Percentiles rank a stretch among this genome's conserved stretches.
These are phyloP conservation scores for Bettongia penicillata DNA, from an alignment of 2,113 vertebrate species.

Conservation along the genomic window DNA sequence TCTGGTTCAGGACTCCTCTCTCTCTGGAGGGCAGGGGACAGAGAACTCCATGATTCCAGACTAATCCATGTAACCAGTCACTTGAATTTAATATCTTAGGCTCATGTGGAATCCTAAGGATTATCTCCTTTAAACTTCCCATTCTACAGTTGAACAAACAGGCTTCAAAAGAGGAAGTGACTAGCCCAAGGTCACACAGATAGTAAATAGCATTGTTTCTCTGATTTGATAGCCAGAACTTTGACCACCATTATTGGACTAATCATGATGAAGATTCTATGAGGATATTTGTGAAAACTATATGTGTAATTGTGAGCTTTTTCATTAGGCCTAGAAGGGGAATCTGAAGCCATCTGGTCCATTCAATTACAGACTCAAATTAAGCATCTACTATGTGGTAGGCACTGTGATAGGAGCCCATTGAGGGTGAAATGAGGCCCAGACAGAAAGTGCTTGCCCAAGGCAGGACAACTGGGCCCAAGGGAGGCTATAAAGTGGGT, in stretches of 20 bases:
- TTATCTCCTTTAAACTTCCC: neutral
- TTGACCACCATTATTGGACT: neutral
- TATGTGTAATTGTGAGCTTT: neutral
- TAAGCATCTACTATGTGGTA: neutral
- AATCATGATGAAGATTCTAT: neutral
- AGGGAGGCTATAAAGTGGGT: neutral
- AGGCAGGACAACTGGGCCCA: neutral
- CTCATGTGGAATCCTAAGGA: neutral
- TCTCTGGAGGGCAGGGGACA: no score
- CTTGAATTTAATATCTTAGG: neutral
- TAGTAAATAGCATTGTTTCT: neutral
- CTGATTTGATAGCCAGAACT: neutral
- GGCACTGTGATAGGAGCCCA: neutral
- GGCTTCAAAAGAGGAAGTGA: neutral
- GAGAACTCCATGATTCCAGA: neutral
- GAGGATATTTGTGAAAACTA: neutral
- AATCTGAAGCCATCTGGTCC: neutral
- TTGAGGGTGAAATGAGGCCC: neutral
- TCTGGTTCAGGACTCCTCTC: neutral
- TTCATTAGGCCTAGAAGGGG: neutral
- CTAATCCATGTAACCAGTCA: neutral
- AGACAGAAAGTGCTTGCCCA: neutral
- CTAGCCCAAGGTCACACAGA: neutral
- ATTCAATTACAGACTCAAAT: neutral
- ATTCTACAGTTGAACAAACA: neutral